These are phyloP conservation scores for Coecobrya sp. DNA, from an alignment of 2,888 invertebrate genomes.

Conservation along the genomic window DNA sequence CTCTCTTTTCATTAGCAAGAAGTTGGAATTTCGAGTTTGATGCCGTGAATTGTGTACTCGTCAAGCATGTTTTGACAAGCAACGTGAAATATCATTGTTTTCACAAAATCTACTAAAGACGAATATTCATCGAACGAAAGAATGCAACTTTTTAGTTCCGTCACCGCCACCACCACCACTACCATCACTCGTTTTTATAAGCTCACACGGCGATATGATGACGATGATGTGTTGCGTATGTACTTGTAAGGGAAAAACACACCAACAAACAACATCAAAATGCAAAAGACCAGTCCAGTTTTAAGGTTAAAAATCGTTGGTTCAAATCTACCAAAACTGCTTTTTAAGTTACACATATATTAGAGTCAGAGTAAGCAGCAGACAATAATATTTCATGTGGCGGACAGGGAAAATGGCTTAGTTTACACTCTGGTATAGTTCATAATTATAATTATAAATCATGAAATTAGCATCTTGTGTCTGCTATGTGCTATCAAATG, in stretches of 20 bases:
- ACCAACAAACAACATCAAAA: background rate
- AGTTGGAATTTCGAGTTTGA: conserved; percentile 69
- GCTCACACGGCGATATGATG: too few species aligned
- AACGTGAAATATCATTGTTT: conserved; percentile 62
- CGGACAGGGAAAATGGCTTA: too few species aligned
- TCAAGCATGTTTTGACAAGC: conserved; percentile 69
- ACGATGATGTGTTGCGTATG: too few species aligned
- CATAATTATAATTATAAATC: too few species aligned
- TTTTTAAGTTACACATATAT: background rate
- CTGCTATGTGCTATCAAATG: too few species aligned
- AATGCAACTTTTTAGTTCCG: conserved; percentile 40
- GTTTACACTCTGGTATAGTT: too few species aligned
- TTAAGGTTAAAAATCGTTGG: background rate
- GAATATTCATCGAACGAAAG: conserved; percentile 24
- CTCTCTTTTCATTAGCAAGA: conserved; percentile 52
- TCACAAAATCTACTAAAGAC: conserved; percentile 45
- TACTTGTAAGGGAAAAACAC: too few species aligned
- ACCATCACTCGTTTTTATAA: too few species aligned
- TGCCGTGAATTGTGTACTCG: conserved; percentile 59
- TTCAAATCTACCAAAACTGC: background rate
- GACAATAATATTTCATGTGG: background rate
- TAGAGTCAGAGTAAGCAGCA: background rate
- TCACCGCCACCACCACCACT: too few species aligned
- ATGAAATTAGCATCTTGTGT: too few species aligned
- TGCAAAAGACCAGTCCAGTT: background rate